Base-by-base conservation (phyloP, 2,797 vertebrate species). In the Micropoecilia bifurca region DNA sequence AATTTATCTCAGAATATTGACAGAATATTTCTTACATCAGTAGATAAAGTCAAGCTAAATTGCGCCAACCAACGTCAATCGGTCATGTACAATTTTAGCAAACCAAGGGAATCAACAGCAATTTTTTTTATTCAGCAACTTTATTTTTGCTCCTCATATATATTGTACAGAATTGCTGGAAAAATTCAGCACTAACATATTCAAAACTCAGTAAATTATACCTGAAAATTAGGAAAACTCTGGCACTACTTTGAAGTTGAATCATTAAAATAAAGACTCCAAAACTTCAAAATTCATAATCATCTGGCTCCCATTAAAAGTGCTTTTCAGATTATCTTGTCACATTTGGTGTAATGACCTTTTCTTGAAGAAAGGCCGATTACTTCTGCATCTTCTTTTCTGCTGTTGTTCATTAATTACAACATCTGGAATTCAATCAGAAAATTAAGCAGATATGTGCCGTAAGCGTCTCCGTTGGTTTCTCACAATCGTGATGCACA, bases 381-480 rank as follows among this genome's bases (percentile, higher is more conserved):
- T 45, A 71, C 68, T n/a, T 7, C 25, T 45, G 41, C 16, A 43
- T 43, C 10, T n/a, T 71, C 22, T 41, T 41, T 68, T 68, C 8
- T 68, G 18, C 10, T 39, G 36, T 22, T 68, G 63, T 68, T 68
- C 41, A 45, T 71, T 71, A 16, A 71, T 45, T 71, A 71, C 39
- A 68, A 71, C 68, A 71, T 71, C 41, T 71, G 68, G 68, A 45
- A n/a, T 71, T 43, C 41, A 13, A 43, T 71, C 10, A 43, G 25
- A 45, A 43, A 71, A 71, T 45, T 14, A 71, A 45, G 12, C 12
- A 41, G 66, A 25, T 14, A 69, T 69, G 66, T 43, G 33, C 39
- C 14, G 12, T 28, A 14, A 45, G 5, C 12, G 1, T 6, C 66
- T 69, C 13, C 0, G 22, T 3, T 43, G 20, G 12, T 69, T 43